Evolutionary conservation across 2,888 invertebrate species (phyloP).

Genomic region (Drosophila mayaguana): DNA sequence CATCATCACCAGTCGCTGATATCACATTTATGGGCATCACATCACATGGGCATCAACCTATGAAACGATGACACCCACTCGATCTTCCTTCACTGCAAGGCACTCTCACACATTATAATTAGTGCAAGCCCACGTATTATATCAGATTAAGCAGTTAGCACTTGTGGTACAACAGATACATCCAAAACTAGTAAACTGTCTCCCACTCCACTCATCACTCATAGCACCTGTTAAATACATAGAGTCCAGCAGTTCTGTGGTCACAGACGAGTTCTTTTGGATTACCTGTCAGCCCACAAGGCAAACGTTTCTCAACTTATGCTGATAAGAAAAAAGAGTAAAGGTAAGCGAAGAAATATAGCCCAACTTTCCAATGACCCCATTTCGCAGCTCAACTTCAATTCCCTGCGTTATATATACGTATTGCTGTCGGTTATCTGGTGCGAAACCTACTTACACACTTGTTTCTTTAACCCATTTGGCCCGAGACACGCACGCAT

Average conservation of each 20-base stretch:
- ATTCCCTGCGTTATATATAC: conserved; percentile 21
- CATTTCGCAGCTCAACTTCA: conserved; percentile 45
- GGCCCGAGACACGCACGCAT: conserved; percentile 37
- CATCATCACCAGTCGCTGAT: background rate
- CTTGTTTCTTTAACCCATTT: conserved; percentile 60
- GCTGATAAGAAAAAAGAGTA: conserved; percentile 38
- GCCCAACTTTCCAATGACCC: conserved; percentile 71
- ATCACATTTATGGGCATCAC: background rate
- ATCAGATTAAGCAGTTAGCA: background rate
- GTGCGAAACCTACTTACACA: conserved; percentile 52
- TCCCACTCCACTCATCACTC: background rate
- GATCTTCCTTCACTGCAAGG: background rate
- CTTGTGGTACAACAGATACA: background rate
- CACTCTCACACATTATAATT: background rate
- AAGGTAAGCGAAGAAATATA: conserved; percentile 25
- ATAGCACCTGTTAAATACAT: conserved; percentile 25
- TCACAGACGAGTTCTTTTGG: conserved; percentile 31
- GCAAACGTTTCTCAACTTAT: conserved; percentile 35
- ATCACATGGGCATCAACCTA: background rate
- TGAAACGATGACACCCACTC: background rate
- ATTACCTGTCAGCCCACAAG: conserved; percentile 41
- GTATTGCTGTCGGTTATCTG: conserved; percentile 38
- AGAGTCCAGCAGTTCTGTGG: conserved; percentile 27
- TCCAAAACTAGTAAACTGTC: conserved; percentile 3
- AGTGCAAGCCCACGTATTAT: background rate